Conservation (phyloP, 2,888 invertebrate species). For the Chydorus sphaericus region DNA sequence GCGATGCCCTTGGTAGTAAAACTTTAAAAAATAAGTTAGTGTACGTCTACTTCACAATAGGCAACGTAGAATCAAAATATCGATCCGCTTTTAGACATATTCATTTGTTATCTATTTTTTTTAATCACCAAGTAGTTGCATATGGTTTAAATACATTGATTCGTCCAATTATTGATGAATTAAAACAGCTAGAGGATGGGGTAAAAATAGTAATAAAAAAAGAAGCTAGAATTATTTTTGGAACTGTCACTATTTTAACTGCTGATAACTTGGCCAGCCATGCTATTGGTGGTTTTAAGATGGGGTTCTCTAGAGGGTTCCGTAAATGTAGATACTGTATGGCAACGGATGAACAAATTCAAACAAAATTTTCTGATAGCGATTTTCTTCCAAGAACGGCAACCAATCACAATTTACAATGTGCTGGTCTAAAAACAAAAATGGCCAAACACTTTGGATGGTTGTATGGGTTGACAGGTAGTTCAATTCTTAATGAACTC, state of each 20-base stretch:
- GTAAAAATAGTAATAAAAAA: not conserved
- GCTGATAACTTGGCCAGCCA: conserved; percentile 10
- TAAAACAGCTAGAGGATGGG: conserved; percentile 5
- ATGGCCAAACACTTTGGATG: not conserved
- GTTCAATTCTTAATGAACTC: not conserved
- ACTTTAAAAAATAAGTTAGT: not conserved
- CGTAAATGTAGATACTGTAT: conserved; percentile 5
- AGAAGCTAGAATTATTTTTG: not conserved
- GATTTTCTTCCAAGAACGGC: not conserved
- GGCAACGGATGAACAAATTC: not conserved
- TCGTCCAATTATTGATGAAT: conserved; percentile 6
- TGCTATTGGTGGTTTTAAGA: conserved; percentile 9
- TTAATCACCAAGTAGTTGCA: not conserved
- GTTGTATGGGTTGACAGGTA: not conserved
- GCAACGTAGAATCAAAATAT: too few relatives aligned
- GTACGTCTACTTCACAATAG: not conserved
- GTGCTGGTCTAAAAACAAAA: not conserved
- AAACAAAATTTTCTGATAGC: not conserved
- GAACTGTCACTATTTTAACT: not conserved
- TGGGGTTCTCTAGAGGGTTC: conserved; percentile 4
- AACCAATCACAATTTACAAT: not conserved
- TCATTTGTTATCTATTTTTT: not conserved
- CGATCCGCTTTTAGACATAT: not conserved
- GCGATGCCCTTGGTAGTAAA: not conserved
- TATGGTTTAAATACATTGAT: not conserved